Base-by-base conservation (phyloP, 1,140 invertebrate genomes). In the Euura saliciscinereae region DNA sequence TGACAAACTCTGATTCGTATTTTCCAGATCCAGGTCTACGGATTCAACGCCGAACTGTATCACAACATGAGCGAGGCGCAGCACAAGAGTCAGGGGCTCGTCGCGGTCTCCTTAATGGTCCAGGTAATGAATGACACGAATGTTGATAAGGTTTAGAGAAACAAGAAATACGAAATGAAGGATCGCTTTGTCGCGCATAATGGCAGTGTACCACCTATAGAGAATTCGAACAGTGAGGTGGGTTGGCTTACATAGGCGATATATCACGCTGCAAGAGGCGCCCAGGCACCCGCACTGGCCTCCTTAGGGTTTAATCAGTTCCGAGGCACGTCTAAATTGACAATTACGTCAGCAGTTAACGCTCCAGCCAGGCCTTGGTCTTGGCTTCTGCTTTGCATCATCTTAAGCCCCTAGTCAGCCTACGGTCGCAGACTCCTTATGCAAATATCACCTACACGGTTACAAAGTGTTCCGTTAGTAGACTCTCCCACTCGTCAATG, bases 31-130 rank as follows among this genome's bases (percentile, higher is more conserved):
- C 97, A 99, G 88, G 89, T 99, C 51, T 96, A 97, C 79, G 97
- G 97, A 3, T 99, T 96, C 89, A 99, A 99, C 85, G 94, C 96
- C 73, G 96, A 99, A 85, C 89, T 99, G n/a, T 99, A 98, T 88
- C 94, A 95, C 82, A 98, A 98, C 85, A 97, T 98, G 92, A 94
- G 95, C 44, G 95, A 98, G 88, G 97, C 97, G 42, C 94, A 97
- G 78, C 94, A 96, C 84, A 95, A 96, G 86, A 95, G 95, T 45
- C 95, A 97, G 85, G 97, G 97, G 44, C 91, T 98, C 75, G 94
- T 98, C 6, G 97, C 93, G 6, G 95, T 99, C 75, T 96, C 97
- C 11, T 87, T 99, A 73, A 95, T 99, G 92, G 93, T 98, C 65
- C 96, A 98, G 92, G 95, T 96, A 88, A 90, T 28, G 28, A 28